Evolutionary conservation across 2,113 vertebrate genomes (phyloP).

Genomic region (Vicugna pacos): DNA sequence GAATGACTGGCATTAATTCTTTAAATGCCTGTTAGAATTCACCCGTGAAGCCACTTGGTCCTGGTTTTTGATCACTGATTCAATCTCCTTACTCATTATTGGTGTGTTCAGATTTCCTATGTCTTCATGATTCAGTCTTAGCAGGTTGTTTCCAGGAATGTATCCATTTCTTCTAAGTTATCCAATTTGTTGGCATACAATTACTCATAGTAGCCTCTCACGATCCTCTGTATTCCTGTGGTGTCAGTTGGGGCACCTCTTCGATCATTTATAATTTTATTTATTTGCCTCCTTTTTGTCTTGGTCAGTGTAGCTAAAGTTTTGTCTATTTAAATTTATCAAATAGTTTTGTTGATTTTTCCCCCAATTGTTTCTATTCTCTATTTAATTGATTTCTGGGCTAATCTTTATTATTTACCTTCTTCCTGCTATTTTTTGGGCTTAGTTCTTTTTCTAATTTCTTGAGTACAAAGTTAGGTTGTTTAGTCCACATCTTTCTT

Average conservation of each 20-base stretch:
- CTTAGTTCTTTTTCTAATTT: conserved; percentile 11
- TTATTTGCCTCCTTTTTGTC: background rate
- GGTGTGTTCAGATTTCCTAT: background rate
- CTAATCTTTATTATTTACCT: background rate
- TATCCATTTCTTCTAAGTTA: background rate
- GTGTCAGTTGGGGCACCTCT: background rate
- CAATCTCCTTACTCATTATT: background rate
- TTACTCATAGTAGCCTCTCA: background rate
- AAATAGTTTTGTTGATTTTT: background rate
- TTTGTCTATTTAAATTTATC: background rate
- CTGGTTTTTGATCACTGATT: background rate
- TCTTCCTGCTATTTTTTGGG: background rate
- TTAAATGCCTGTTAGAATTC: background rate
- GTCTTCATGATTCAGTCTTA: background rate
- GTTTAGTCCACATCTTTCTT: background rate
- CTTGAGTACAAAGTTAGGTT: background rate
- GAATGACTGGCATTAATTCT: background rate
- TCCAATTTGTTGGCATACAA: background rate
- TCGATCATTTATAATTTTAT: background rate
- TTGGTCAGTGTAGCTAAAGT: background rate
- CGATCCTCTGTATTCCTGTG: background rate
- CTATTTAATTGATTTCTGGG: background rate
- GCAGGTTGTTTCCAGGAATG: background rate
- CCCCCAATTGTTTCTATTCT: background rate
- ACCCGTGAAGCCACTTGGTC: background rate